A percentile compares a stretch with the other conserved stretches of the same genome.
These are phyloP conservation scores for Silurus glanis DNA, from an alignment of 2,113 vertebrate species.

Conservation along the genomic window DNA sequence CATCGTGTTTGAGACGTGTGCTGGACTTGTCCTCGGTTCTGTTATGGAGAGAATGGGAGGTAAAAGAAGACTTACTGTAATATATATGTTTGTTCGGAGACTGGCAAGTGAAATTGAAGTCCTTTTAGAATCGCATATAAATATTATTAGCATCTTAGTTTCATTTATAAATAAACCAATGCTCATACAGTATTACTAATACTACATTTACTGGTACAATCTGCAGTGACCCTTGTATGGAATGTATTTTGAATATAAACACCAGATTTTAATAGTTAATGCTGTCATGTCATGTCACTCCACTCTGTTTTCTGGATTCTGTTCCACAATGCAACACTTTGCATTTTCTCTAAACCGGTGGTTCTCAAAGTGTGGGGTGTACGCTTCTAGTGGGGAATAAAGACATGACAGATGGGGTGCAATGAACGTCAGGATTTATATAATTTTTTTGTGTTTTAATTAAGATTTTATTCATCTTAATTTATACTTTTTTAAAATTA, in stretches of 20 bases:
- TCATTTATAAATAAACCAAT: not conserved
- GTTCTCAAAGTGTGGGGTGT: no score
- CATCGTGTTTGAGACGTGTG: constrained; percentile 91
- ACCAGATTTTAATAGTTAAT: not conserved
- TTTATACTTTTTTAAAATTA: no score
- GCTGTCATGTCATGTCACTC: not conserved
- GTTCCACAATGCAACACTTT: not conserved
- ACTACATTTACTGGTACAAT: not conserved
- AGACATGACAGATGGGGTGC: no score
- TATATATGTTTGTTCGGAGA: no score
- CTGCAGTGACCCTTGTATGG: not conserved
- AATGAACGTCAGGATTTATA: no score
- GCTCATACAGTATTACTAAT: not conserved
- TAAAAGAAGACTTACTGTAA: constrained; percentile 49
- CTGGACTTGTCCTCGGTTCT: constrained; percentile 89
- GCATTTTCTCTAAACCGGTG: not conserved
- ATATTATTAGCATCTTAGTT: not conserved
- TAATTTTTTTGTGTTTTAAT: no score
- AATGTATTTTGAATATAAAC: not conserved
- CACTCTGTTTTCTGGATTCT: not conserved
- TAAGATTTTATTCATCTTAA: no score
- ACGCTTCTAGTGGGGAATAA: no score
- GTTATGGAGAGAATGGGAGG: constrained; percentile 98
- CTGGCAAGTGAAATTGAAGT: not conserved
- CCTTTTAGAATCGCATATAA: no score